Evolutionary conservation across 2,888 invertebrate genomes (phyloP).

Genomic region (Philereme transversata): DNA sequence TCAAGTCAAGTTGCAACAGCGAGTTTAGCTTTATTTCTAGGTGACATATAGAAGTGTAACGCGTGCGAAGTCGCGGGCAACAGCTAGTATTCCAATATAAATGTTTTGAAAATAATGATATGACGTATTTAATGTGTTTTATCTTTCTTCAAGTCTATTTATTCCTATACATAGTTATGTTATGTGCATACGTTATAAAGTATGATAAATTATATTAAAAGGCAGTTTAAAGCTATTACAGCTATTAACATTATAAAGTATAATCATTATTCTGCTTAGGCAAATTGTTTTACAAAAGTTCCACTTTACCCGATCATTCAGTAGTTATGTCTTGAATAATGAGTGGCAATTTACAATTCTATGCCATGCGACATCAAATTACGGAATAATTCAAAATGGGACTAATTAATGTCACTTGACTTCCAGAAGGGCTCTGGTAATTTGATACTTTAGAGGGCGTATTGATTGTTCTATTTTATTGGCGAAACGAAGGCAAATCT

Average conservation of each 20-base stretch:
- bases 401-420: constrained; percentile 54
- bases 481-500: too few relatives aligned
- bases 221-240: constrained; percentile 19
- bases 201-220: constrained; percentile 17
- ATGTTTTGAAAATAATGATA: too few relatives aligned
- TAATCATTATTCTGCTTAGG: constrained; percentile 35
- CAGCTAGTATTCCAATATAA: too few relatives aligned
- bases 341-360: constrained; percentile 33
- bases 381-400: constrained; percentile 62
- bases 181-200: too few relatives aligned
- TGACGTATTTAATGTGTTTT: too few relatives aligned
- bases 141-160: too few relatives aligned
- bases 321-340: constrained; percentile 47
- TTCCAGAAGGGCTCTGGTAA: constrained; percentile 24
- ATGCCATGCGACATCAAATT: constrained; percentile 61
- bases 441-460: constrained; percentile 17
- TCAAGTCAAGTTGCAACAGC: too few relatives aligned
- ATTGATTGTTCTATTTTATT: constrained; percentile 8
- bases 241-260: constrained; percentile 25
- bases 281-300: constrained; percentile 33
- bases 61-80: too few relatives aligned
- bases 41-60: too few relatives aligned
- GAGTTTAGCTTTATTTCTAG: too few relatives aligned
- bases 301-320: constrained; percentile 26
- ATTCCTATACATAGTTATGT: too few relatives aligned